Percentiles rank a stretch among this genome's conserved stretches.
Evolutionary conservation across 2,113 vertebrate genomes (phyloP).

Genomic region (Lontra canadensis): DNA sequence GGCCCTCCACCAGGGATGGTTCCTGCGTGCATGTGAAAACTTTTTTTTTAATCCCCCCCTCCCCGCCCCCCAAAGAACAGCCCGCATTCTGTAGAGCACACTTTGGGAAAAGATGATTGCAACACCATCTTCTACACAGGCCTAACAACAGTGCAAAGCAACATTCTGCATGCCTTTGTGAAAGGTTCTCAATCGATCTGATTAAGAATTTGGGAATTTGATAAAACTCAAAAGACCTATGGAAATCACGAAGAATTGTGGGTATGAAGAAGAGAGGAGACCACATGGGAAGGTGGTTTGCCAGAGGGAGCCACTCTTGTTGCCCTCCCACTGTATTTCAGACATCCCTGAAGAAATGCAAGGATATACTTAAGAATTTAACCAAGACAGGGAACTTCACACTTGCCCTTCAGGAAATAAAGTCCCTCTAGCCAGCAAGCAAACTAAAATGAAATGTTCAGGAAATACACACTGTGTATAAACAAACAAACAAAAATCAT

Average conservation of each 20-base stretch:
- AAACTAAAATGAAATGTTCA: not conserved
- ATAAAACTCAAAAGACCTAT: not conserved
- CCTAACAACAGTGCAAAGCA: not conserved
- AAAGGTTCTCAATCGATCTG: not conserved
- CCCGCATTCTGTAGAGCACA: not conserved
- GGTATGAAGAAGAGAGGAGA: not conserved
- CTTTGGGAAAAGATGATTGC: not conserved
- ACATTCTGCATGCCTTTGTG: not conserved
- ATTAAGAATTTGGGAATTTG: not conserved
- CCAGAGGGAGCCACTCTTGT: not conserved
- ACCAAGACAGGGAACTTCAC: not conserved
- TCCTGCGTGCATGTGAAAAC: accelerated
- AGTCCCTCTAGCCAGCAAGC: not conserved
- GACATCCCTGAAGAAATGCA: not conserved
- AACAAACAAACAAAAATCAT: not conserved
- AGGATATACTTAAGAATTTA: not conserved
- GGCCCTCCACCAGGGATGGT: not conserved
- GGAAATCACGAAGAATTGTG: not conserved
- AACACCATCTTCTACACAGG: not conserved
- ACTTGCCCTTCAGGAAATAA: not conserved
- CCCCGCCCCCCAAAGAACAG: not conserved
- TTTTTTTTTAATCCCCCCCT: not conserved
- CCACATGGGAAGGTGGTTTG: not conserved
- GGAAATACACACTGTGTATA: not conserved
- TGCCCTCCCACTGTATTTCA: not conserved